A percentile compares a stretch with the other conserved stretches of the same genome.
Evolutionary conservation across 2,113 vertebrate species (phyloP).

Genomic region (Thunnus maccoyii): DNA sequence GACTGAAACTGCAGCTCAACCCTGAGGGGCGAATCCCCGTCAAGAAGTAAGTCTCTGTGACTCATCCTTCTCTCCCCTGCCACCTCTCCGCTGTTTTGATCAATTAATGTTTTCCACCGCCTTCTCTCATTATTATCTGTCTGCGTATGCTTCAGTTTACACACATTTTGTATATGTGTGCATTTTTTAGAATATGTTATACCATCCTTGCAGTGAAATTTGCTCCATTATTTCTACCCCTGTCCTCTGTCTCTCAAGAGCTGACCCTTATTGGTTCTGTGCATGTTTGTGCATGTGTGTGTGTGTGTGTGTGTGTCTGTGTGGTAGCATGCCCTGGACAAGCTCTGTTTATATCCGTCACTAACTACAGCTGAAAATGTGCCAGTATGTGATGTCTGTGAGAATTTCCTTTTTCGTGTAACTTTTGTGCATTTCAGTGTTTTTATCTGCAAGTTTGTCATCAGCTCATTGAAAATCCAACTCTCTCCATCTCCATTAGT

Average conservation of each 20-base stretch:
- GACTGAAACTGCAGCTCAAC: constrained; percentile 94
- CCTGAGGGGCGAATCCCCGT: constrained; percentile 96
- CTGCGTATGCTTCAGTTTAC: background rate
- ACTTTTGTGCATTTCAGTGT: background rate
- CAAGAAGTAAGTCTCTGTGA: constrained; percentile 92
- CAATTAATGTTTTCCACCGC: constrained; percentile 24
- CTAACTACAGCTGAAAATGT: background rate
- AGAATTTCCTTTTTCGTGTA: background rate
- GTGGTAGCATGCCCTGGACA: no score
- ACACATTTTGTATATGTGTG: background rate
- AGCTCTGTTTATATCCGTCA: background rate
- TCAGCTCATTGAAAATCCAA: constrained; percentile 27
- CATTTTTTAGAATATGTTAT: constrained; percentile 23
- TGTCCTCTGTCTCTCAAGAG: background rate
- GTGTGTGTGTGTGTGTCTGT: background rate
- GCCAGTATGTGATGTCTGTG: background rate
- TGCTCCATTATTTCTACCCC: background rate
- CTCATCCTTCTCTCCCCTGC: constrained; percentile 43
- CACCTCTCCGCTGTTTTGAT: constrained; percentile 50
- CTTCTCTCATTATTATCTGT: background rate
- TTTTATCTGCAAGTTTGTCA: constrained; percentile 35
- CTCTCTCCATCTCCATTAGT: constrained; percentile 53
- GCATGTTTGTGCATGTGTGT: background rate
- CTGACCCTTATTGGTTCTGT: background rate
- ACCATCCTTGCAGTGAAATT: background rate